phyloP scores from a whole-genome alignment of 1,140 invertebrate genomes.

The Chironomus tepperi region DNA sequence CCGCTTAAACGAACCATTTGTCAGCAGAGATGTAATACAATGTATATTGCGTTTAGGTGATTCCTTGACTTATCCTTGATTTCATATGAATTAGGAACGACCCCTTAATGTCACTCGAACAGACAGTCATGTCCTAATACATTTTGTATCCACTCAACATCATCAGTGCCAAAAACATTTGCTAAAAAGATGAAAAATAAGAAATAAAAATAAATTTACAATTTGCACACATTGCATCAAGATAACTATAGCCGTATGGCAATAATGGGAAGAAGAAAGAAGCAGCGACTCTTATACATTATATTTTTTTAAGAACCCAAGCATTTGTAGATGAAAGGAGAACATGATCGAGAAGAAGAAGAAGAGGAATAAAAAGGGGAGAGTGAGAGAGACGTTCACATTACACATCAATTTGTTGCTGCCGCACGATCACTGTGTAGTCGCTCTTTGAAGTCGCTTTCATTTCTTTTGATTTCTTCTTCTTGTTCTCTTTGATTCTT shows the following conservation, averaged over 20 bases:
- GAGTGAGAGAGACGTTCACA: neutral
- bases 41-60: too few species aligned
- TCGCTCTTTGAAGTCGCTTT: neutral
- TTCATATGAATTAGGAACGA: too few species aligned
- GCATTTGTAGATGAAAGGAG: neutral
- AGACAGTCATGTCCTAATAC: too few species aligned
- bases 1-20: too few species aligned
- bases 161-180: neutral
- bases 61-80: too few species aligned
- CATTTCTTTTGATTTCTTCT: slow-evolving; percentile 20
- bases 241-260: neutral
- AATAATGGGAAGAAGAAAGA: too few species aligned
- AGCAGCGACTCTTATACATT: too few species aligned
- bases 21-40: too few species aligned
- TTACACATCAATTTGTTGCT: slow-evolving; percentile 7
- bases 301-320: too few species aligned
- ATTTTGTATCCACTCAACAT: too few species aligned
- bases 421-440: neutral
- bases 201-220: slow-evolving; percentile 16
- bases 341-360: neutral
- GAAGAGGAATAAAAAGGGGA: neutral
- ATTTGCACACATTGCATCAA: slow-evolving; percentile 21
- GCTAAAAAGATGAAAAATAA: neutral
- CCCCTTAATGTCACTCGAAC: too few species aligned
- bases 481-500: neutral